Evolutionary conservation across 2,797 vertebrate species (phyloP).

Genomic region (Ptychadena robeensis): DNA sequence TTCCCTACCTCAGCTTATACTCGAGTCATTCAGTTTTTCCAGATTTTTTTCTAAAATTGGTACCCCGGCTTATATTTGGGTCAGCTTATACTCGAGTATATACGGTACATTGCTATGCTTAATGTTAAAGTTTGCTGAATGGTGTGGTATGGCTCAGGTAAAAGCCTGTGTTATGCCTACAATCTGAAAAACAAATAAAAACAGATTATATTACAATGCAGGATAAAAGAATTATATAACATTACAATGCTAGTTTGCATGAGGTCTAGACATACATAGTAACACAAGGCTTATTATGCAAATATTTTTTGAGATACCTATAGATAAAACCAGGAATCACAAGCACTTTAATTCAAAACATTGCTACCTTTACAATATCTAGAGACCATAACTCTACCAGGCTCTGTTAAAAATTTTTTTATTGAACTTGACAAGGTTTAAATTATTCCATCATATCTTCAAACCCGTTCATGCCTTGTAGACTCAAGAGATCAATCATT

Average conservation of each 20-base stretch:
- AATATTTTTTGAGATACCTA: neutral
- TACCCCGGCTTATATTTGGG: no score
- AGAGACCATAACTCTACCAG: neutral
- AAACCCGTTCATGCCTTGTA: neutral
- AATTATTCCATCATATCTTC: slow-evolving; percentile 10
- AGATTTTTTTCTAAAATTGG: no score
- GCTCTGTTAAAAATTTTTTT: neutral
- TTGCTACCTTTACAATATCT: neutral
- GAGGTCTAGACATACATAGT: neutral
- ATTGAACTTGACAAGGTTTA: neutral
- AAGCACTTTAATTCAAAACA: neutral
- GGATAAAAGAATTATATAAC: no score
- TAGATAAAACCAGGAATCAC: neutral
- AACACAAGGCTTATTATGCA: neutral
- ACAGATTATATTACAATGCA: no score
- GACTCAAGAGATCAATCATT: neutral
- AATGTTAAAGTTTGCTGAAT: neutral
- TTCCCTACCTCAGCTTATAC: no score
- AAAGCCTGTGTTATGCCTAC: neutral
- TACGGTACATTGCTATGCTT: no score
- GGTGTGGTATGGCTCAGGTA: neutral
- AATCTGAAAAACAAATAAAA: neutral
- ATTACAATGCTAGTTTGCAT: neutral
- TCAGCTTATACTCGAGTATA: no score
- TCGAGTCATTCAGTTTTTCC: no score